Evolutionary conservation across 2,797 vertebrate genomes (phyloP), one percentile per base, ranked within the genome.

Genomic region (Urophycis tenuis): DNA sequence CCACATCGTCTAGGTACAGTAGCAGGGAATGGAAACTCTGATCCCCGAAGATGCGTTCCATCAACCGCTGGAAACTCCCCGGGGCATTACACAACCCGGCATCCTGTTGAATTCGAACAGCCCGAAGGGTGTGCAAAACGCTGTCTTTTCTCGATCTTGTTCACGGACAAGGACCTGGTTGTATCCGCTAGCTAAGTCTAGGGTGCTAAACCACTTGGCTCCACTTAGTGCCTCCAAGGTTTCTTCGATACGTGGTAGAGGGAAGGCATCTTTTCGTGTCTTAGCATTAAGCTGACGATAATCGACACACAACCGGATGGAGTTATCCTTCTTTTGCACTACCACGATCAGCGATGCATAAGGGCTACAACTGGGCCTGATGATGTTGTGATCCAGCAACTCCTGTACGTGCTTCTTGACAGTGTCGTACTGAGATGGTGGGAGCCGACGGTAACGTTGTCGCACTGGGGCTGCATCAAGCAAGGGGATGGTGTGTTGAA

Each of bases 361-460:
- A 5, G 67, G 67, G 17, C 76, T 74, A 49, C 64, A 71, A 6
- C 78, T 39, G 5, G 36, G 36, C 34, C 34, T 3, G 34, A 35
- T 8, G 3, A 35, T 35, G 34, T 35, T 35, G 70, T 39, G 76
- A 3, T 79, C 74, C 10, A 79, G 34, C 5, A 76, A 67, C 19
- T 79, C 77, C 29, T 67, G 71, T n/a, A 79, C 76, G 25, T 79
- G 77, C 15, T n/a, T 11, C n/a, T 70, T 79, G 11, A 74, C 77
- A n/a, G 30, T 31, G 5, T 79, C 75, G 32, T 49, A 81, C 70
- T 83, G 77, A 35, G 32, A 60, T 0, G 80, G 72, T 5, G 80
- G 75, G 4, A 79, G 30, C 17, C 69, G 10, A 1, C 71, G 8
- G 30, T 83, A 74, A 0, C 19, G 53, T 29, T 82, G 79, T 4